Evolutionary conservation across 2,888 invertebrate genomes (phyloP).

Genomic region (Pristionchus maxplancki): DNA sequence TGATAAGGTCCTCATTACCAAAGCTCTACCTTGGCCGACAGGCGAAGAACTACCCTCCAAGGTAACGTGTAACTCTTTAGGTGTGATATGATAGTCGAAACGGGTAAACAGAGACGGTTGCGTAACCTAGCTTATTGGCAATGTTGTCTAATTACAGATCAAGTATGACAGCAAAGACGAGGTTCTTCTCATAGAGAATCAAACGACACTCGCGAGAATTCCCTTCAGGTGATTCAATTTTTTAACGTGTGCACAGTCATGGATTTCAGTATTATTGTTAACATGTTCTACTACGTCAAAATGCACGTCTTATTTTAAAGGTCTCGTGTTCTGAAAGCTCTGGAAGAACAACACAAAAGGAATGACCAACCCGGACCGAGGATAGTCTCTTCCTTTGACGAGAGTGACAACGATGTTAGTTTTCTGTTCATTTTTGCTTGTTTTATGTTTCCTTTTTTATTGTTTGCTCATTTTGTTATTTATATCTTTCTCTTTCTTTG

Average conservation of each 20-base stretch:
- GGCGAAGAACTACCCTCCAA: slow-evolving; percentile 24
- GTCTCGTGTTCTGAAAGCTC: background rate
- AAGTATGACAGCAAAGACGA: slow-evolving; percentile 9
- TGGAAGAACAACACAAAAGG: background rate
- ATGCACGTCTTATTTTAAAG: background rate
- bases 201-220: slow-evolving; percentile 43
- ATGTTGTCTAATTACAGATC: slow-evolving; percentile 7
- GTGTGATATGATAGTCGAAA: too few relatives aligned
- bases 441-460: background rate
- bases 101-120: too few relatives aligned
- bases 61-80: too few relatives aligned
- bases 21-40: slow-evolving; percentile 30
- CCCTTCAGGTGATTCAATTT: slow-evolving; percentile 39
- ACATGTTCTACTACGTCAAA: too few relatives aligned
- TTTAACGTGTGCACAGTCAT: too few relatives aligned
- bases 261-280: too few relatives aligned
- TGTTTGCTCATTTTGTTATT: background rate
- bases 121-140: background rate
- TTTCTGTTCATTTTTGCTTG: too few relatives aligned
- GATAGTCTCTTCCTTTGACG: background rate
- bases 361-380: background rate
- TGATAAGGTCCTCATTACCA: background rate
- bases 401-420: background rate
- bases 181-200: slow-evolving; percentile 2
- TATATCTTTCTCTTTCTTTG: too few relatives aligned